Evolutionary conservation across 2,888 invertebrate species (phyloP), one percentile per base, ranked within the genome.

Genomic region (Euplagia quadripunctaria): DNA sequence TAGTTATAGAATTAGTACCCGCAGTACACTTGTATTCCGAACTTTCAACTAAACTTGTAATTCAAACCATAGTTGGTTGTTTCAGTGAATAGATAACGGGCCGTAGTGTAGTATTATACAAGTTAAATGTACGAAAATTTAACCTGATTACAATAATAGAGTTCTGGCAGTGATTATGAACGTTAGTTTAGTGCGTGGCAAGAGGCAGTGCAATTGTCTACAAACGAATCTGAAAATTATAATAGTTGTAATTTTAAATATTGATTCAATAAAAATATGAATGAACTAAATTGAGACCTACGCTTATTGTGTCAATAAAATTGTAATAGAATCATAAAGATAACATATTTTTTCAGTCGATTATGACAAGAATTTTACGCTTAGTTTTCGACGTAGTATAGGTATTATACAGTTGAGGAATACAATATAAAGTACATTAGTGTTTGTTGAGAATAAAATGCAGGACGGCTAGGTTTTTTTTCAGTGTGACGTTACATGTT

Each of bases 291-390:
- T 88, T 90, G 82, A 84, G 85, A 90, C 85, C 86, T 91, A 91
- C 89, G 92, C 91, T 92, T 92, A 89, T 88, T 88, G 88, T 90
- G 88, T 91, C 89, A 88, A 91, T 91, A 87, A 90, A 88, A 86
- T 88, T 89, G 85, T 89, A 85, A 86, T 82, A 88, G 85, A 85
- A 82, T 81, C 79, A 73, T 83, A 82, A 82, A 87, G 81, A 89
- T 86, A 89, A 71, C 84, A 91, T 93, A 93, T 94, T 92, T 94
- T 93, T 93, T 90, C 91, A 91, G 77, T 87, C 82, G 88, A 89
- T 89, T 88, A 88, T 86, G 87, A 88, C 87, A 82, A 86, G 85
- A 81, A 85, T 78, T 85, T 75, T 88, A 89, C 87, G 90, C 87
- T 90, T 91, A 89, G 87, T 88, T 88, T 90, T 88, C 87, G 84